A percentile compares a stretch with the other conserved stretches of the same genome.
These are phyloP conservation scores for Ochotona princeps DNA, from an alignment of 2,113 vertebrate species.

Conservation along the genomic window DNA sequence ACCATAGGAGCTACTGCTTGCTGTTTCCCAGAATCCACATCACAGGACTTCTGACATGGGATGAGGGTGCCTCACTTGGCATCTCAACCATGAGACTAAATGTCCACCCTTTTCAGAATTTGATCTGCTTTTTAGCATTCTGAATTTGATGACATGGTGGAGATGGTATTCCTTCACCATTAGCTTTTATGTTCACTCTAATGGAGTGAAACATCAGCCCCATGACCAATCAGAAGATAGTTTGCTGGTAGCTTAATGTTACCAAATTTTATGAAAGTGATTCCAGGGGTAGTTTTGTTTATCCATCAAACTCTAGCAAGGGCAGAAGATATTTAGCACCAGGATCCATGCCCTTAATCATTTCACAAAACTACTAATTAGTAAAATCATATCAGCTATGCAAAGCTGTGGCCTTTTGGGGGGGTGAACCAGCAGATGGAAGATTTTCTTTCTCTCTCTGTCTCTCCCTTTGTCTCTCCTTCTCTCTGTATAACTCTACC, in stretches of 20 bases:
- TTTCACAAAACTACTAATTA: conserved; percentile 33
- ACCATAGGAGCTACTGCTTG: no score
- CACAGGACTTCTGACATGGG: no score
- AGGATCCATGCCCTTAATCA: conserved; percentile 11
- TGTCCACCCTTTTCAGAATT: not conserved
- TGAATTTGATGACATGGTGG: not conserved
- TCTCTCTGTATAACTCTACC: no score
- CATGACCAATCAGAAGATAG: conserved; percentile 20
- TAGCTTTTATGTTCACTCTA: not conserved
- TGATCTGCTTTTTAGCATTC: not conserved
- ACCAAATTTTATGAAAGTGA: not conserved
- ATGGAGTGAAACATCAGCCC: not conserved
- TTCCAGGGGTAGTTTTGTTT: not conserved
- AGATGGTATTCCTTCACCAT: not conserved
- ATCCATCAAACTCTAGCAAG: not conserved
- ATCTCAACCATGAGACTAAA: no score
- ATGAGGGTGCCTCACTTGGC: no score
- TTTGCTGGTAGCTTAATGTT: not conserved
- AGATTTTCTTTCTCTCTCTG: no score
- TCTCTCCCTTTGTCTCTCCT: no score
- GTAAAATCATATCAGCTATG: not conserved
- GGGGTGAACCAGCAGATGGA: no score
- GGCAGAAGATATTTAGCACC: not conserved
- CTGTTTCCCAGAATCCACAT: no score
- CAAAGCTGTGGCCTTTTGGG: not conserved